Conservation (phyloP, 1,140 invertebrate species). For the Brachionus rubens region DNA sequence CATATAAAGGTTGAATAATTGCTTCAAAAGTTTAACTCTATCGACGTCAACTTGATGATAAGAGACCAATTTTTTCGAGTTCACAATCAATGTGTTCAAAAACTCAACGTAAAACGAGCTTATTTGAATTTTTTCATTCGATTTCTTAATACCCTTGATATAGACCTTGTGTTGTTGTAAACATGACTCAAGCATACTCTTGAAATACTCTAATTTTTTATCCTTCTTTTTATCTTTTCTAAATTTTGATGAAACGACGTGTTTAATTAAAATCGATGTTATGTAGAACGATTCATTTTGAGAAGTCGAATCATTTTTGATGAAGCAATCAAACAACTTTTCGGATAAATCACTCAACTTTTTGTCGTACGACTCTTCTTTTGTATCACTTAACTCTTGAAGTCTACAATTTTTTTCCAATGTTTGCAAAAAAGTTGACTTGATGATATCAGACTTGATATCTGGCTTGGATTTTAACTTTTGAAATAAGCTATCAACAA, state of each 20-base stretch:
- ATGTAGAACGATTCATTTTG: not conserved
- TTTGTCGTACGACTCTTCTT: not conserved
- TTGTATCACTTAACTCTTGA: not conserved
- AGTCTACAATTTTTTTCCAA: constrained; percentile 7
- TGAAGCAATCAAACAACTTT: not conserved
- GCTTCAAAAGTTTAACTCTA: not conserved
- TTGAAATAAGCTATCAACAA: not conserved
- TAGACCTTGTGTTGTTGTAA: not conserved
- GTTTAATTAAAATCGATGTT: not conserved
- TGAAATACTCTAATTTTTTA: constrained; percentile 1
- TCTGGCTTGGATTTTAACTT: not conserved
- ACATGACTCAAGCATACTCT: not conserved
- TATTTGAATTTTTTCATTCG: not conserved
- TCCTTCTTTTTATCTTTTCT: not conserved
- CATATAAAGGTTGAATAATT: not conserved
- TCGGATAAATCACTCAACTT: not conserved
- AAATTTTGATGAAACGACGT: not conserved
- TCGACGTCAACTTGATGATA: not conserved
- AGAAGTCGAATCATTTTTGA: not conserved
- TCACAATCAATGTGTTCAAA: not conserved
- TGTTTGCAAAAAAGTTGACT: not conserved
- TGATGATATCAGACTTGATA: not conserved
- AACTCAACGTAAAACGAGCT: not conserved
- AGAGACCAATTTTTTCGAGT: not conserved
- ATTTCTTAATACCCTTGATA: not conserved